Percentiles rank a stretch among this genome's conserved stretches.
Evolutionary conservation across 2,797 vertebrate genomes (phyloP).

Genomic region (Astyanax mexicanus): DNA sequence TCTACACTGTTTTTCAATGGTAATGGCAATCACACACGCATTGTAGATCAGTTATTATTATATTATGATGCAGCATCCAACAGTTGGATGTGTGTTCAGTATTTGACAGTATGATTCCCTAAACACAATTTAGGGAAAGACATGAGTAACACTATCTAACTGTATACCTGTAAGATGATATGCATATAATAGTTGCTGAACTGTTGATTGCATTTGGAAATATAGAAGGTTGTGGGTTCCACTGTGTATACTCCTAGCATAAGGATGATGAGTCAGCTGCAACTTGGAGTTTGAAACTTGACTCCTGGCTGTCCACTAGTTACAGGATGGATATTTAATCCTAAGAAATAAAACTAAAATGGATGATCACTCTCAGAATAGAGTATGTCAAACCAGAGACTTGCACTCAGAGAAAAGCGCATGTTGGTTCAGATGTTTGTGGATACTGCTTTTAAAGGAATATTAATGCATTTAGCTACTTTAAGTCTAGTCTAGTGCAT

Average conservation of each 20-base stretch:
- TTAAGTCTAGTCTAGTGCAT: too few species aligned
- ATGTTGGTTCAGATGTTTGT: too few species aligned
- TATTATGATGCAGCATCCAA: background rate
- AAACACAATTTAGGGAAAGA: background rate
- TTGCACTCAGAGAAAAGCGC: constrained; percentile 5
- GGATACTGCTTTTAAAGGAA: too few species aligned
- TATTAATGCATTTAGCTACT: too few species aligned
- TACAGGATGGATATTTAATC: constrained; percentile 11
- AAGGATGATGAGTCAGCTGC: constrained; percentile 12
- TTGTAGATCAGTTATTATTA: background rate
- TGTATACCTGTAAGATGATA: too few species aligned
- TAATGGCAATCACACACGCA: background rate
- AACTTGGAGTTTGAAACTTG: constrained; percentile 14
- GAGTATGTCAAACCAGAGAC: too few species aligned
- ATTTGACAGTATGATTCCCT: too few species aligned
- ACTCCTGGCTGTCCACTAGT: constrained; percentile 12
- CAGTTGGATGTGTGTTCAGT: background rate
- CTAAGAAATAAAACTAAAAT: constrained; percentile 21
- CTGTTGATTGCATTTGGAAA: background rate
- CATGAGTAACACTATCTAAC: too few species aligned
- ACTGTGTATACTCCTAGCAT: background rate
- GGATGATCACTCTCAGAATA: constrained; percentile 5
- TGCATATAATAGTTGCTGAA: too few species aligned
- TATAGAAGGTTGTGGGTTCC: background rate
- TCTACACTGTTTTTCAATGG: background rate